Evolutionary conservation across 2,888 invertebrate species (phyloP), one percentile per base, ranked within the genome.

Genomic region (Eupsilia transversa): DNA sequence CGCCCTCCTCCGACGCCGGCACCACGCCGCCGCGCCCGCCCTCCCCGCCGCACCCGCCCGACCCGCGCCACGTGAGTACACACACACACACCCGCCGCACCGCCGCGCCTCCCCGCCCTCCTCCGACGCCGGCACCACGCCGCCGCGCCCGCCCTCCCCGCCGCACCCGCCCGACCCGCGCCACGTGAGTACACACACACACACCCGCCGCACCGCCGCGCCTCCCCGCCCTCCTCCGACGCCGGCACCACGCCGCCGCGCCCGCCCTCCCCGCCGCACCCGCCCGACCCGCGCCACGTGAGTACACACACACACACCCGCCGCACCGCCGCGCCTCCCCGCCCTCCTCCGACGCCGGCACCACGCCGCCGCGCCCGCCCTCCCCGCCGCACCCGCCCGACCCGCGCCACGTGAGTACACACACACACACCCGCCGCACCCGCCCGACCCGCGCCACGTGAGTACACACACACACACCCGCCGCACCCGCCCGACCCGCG

Each of bases 331-430:
- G 67, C 82, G 63, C 67, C 60, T 27, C 49, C 10, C 49, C 77
- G 38, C 35, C 56, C 38, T 43, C 54, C n/a, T 70, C 82, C 20
- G 76, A 72, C 77, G 49, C 12, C 49, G 88, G 77, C 67, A 77
- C 89, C 81, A 84, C 88, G 70, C 86, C 90, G 61, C 82, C 83
- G 71, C 78, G 81, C 46, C 83, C 85, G 74, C 75, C 82, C 52
- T 61, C 74, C 1, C 67, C 82, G n/a, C 61, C 74, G 61, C 81
- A 52, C 63, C 76, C 81, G 74, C 74, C 78, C 67, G 74, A 75
- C 74, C 75, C 78, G 20, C 23, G 78, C 17, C 68, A 77, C 57
- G 75, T 75, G 59, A 59, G 66, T 77, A 41, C 35, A 33, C 27
- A 33, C 30, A 5, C 46, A 43, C 41, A 14, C n/a, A n/a, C 20